Conservation (phyloP, 2,113 vertebrate species). For the Ammospiza caudacuta region DNA sequence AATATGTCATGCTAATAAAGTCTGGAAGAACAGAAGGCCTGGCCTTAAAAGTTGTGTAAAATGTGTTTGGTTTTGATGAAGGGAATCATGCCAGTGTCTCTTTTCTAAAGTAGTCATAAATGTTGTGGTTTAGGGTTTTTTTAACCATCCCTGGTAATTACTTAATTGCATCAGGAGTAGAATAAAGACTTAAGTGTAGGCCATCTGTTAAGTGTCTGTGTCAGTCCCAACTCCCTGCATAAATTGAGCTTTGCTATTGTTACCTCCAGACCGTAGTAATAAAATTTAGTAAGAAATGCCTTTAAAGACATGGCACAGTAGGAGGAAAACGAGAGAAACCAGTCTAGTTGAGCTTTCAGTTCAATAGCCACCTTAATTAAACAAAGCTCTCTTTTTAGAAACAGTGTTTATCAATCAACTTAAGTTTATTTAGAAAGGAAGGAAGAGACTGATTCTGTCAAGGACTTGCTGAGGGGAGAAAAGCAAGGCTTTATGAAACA, state of each 20-base stretch:
- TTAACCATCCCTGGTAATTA: background rate
- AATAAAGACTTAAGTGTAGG: background rate
- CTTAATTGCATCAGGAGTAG: background rate
- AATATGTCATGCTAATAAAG: background rate
- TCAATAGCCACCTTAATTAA: background rate
- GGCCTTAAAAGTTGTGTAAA: background rate
- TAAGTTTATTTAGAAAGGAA: background rate
- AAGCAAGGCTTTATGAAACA: background rate
- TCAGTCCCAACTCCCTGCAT: background rate
- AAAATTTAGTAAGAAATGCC: background rate
- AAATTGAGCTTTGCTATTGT: background rate
- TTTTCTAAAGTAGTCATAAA: background rate
- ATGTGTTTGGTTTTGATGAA: background rate
- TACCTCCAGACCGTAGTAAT: background rate
- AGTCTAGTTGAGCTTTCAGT: background rate
- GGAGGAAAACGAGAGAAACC: background rate
- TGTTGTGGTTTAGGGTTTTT: background rate
- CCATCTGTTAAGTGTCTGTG: background rate
- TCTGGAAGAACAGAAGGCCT: background rate
- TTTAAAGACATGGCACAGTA: background rate
- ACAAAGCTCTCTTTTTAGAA: conserved; percentile 13
- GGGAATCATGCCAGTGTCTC: background rate
- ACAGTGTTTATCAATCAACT: background rate
- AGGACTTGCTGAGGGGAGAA: background rate
- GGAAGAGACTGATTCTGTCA: background rate